Conservation (phyloP, 2,888 invertebrate genomes). For the Allacma fusca region DNA sequence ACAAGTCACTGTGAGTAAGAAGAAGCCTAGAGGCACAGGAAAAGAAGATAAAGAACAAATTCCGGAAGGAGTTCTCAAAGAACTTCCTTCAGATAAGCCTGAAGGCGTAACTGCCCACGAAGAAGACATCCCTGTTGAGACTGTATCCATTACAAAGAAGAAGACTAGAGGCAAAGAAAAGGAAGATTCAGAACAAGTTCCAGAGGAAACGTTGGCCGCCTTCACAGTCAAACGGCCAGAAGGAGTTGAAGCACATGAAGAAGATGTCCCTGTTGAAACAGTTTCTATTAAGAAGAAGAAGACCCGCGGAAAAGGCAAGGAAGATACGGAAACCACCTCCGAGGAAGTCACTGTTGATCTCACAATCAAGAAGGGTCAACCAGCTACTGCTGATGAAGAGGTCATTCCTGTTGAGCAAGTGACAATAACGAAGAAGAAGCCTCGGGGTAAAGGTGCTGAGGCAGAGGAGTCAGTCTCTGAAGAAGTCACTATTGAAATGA, state of each 20-base stretch:
- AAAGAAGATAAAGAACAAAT: slow-evolving; percentile 63
- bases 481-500: slow-evolving; percentile 29
- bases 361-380: slow-evolving; percentile 14
- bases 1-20: slow-evolving; percentile 25
- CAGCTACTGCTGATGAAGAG: background rate
- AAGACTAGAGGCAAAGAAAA: slow-evolving; percentile 35
- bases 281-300: slow-evolving; percentile 45
- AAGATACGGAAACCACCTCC: background rate
- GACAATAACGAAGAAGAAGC: slow-evolving; percentile 42
- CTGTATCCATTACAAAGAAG: slow-evolving; percentile 44
- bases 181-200: slow-evolving; percentile 16
- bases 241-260: slow-evolving; percentile 32
- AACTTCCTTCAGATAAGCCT: background rate
- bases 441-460: slow-evolving; percentile 18
- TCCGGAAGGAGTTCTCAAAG: slow-evolving; percentile 60
- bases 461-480: slow-evolving; percentile 12
- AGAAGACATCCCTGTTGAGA: slow-evolving; percentile 23
- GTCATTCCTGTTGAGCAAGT: slow-evolving; percentile 4
- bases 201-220: slow-evolving; percentile 32
- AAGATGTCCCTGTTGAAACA: background rate
- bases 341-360: slow-evolving; percentile 32
- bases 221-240: slow-evolving; percentile 14
- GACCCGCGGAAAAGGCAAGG: slow-evolving; percentile 20
- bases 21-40: slow-evolving; percentile 61
- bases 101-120: slow-evolving; percentile 15